Percentiles rank a stretch among this genome's conserved stretches.
phyloP scores from a whole-genome alignment of 2,888 invertebrate species.

The Seira musarum region DNA sequence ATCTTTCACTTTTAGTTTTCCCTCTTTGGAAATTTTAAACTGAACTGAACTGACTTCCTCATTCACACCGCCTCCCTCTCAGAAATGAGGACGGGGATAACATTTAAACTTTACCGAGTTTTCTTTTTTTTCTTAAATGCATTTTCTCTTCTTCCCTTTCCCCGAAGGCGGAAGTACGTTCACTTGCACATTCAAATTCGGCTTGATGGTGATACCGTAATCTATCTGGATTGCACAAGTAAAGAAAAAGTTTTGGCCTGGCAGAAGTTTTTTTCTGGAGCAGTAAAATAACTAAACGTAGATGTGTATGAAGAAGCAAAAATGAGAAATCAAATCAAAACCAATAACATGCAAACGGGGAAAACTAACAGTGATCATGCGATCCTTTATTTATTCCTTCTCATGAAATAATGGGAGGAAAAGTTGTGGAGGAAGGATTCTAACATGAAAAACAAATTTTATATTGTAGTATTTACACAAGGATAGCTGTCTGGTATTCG shows the following conservation, averaged over 20 bases:
- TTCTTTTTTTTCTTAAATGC: too few species aligned
- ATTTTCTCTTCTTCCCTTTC: too few species aligned
- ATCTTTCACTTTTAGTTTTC: constrained; percentile 29
- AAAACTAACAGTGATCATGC: too few species aligned
- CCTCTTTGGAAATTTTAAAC: constrained; percentile 33
- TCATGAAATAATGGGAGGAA: too few species aligned
- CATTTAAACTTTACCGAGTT: neutral
- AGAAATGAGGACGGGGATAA: neutral
- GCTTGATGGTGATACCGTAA: constrained; percentile 33
- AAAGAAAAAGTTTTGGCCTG: too few species aligned
- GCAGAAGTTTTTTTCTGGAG: neutral
- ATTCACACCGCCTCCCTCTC: constrained; percentile 32
- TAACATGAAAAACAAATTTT: too few species aligned
- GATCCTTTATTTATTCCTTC: too few species aligned
- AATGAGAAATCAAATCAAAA: constrained; percentile 47
- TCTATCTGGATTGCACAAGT: too few species aligned
- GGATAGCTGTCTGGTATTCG: too few species aligned
- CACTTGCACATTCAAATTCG: constrained; percentile 13
- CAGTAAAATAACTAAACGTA: too few species aligned
- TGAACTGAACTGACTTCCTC: constrained; percentile 21
- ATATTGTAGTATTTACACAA: too few species aligned
- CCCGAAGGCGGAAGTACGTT: constrained; percentile 40
- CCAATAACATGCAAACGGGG: constrained; percentile 51
- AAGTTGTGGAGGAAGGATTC: too few species aligned
- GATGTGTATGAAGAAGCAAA: constrained; percentile 11